A percentile compares a stretch with the other conserved stretches of the same genome.
These are phyloP conservation scores for Biston stratarius DNA, from an alignment of 2,888 invertebrate genomes.

Conservation along the genomic window DNA sequence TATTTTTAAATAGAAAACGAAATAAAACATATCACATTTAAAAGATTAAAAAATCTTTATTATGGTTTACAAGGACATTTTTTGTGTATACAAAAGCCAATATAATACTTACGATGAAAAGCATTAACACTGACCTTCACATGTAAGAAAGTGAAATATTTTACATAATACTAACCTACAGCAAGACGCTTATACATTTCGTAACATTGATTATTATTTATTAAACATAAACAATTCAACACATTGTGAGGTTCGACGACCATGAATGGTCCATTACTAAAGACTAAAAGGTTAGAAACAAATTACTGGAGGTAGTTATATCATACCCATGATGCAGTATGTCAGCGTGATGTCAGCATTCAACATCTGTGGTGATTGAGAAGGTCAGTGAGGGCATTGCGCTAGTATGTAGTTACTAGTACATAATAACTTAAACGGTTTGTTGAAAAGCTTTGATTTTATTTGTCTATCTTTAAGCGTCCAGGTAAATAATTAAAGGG, in stretches of 20 bases:
- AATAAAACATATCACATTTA: too few relatives aligned
- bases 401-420: too few relatives aligned
- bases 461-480: too few relatives aligned
- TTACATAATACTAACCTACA: constrained; percentile 6
- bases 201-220: constrained; percentile 36
- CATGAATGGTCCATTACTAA: constrained; percentile 25
- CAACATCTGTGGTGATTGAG: constrained; percentile 9
- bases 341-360: background rate
- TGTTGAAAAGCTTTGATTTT: too few relatives aligned
- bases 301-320: constrained; percentile 11
- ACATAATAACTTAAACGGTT: too few relatives aligned
- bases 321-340: constrained; percentile 4
- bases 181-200: constrained; percentile 42
- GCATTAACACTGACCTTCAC: background rate
- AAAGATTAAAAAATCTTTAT: too few relatives aligned
- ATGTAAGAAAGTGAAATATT: constrained; percentile 6
- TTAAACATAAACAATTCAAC: constrained; percentile 1
- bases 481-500: too few relatives aligned
- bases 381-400: constrained; percentile 5
- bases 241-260: constrained; percentile 18
- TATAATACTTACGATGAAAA: too few relatives aligned
- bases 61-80: too few relatives aligned
- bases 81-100: too few relatives aligned
- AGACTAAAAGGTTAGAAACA: constrained; percentile 21
- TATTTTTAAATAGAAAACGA: too few relatives aligned